Evolutionary conservation across 53 echinoderm and acorn worm species (phyloP).

Genomic region (Paelopatides confundens): DNA sequence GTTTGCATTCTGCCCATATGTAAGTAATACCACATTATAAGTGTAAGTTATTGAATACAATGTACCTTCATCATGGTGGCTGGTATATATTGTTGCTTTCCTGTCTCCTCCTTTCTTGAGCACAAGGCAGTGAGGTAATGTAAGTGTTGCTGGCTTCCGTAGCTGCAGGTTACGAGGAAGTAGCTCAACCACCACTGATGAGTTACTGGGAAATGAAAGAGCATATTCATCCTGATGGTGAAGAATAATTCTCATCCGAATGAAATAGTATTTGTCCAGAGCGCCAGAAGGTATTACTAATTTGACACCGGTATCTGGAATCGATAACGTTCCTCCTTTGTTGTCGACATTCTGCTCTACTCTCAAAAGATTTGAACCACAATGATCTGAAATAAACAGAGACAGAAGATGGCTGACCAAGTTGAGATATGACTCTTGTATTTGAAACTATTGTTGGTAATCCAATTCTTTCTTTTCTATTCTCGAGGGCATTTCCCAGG

Average conservation of each 20-base stretch:
- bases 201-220: background rate
- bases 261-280: background rate
- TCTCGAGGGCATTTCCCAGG: no score
- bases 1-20: no score
- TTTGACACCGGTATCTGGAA: background rate
- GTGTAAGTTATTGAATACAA: no score
- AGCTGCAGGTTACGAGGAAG: background rate
- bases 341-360: no score
- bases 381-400: no score
- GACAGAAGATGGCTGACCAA: no score
- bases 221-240: background rate
- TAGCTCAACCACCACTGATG: background rate
- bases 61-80: background rate
- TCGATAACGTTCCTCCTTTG: background rate
- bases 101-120: background rate
- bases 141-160: background rate
- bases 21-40: no score
- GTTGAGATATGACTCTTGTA: no score
- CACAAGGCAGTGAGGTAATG: conserved; percentile 4
- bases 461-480: no score
- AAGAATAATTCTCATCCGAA: background rate
- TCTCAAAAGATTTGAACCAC: no score
- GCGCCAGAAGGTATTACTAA: background rate
- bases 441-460: no score
- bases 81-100: background rate